These are phyloP conservation scores for Notoglanidium macrostoma DNA, from an alignment of 2,797 vertebrate genomes.

Conservation along the genomic window DNA sequence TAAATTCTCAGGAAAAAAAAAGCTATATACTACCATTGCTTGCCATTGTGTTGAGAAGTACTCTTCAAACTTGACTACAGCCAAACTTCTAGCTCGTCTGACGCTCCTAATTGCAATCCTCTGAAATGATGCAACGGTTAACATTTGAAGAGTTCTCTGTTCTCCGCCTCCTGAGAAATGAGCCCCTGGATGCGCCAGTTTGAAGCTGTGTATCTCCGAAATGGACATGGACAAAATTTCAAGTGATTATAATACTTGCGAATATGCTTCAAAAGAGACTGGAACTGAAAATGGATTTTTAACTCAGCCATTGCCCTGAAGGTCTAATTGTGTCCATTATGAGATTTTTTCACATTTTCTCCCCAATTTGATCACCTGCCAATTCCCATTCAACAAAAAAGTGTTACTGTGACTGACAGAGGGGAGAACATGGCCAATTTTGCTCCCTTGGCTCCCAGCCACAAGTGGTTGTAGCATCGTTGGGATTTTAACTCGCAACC, in stretches of 20 bases:
- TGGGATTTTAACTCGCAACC: background rate
- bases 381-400: background rate
- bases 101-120: background rate
- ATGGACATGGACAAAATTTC: conserved; percentile 5
- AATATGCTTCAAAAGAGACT: background rate
- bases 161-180: background rate
- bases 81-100: background rate
- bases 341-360: too few relatives aligned
- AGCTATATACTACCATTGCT: background rate
- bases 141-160: background rate
- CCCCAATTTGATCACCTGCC: background rate
- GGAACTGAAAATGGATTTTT: background rate
- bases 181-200: background rate
- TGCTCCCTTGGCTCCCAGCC: background rate
- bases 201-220: background rate
- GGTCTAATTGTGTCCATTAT: background rate
- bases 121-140: background rate
- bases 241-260: background rate
- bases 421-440: background rate
- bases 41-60: background rate
- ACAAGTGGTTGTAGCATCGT: background rate
- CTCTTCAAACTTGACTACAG: background rate
- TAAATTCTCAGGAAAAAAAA: background rate
- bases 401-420: conserved; percentile 2
- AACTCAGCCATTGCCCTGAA: background rate